phyloP scores from a whole-genome alignment of 2,113 vertebrate genomes.

The Pangasianodon gigas region DNA sequence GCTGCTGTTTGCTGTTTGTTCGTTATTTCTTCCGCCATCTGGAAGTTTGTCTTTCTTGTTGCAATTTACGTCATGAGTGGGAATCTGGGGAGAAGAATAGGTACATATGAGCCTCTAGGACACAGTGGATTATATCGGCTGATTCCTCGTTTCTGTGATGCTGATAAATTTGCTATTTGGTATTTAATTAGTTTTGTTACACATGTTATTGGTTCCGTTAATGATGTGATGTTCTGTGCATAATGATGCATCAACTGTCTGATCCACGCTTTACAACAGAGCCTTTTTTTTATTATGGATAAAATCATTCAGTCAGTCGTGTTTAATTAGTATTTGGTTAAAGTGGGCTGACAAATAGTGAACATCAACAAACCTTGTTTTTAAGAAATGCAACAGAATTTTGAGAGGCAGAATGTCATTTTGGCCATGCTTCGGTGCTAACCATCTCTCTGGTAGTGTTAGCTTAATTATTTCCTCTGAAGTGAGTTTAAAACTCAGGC shows the following conservation, averaged over 20 bases:
- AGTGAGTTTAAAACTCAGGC: background rate
- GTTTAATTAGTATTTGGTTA: background rate
- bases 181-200: background rate
- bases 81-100: background rate
- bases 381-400: background rate
- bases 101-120: background rate
- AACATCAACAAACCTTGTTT: background rate
- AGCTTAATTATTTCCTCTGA: background rate
- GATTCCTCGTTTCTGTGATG: background rate
- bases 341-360: background rate
- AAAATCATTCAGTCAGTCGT: background rate
- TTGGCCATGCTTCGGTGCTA: background rate
- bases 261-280: background rate
- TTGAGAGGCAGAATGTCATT: background rate
- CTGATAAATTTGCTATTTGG: background rate
- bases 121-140: too few relatives aligned
- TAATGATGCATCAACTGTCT: background rate
- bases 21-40: background rate
- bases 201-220: background rate
- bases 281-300: background rate
- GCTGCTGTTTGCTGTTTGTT: slow-evolving; percentile 7
- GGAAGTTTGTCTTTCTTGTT: slow-evolving; percentile 9
- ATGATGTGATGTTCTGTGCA: background rate
- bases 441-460: background rate
- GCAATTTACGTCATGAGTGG: background rate